Base-by-base conservation (phyloP, 92 coral and sea anemone species). In the Palythoa grandis region DNA sequence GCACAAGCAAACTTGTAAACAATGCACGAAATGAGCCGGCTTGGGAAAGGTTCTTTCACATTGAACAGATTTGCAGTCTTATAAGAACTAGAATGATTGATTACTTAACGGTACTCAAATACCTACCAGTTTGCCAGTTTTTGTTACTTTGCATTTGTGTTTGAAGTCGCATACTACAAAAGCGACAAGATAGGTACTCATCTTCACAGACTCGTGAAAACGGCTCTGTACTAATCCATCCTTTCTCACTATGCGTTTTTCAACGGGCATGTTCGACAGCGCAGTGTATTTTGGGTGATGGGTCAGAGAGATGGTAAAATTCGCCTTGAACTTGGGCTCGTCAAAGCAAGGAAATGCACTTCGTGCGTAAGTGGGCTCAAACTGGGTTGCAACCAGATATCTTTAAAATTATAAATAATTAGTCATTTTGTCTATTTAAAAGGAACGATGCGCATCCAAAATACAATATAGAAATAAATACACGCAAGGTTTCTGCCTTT, bases 181-280 rank as follows among this genome's bases (percentile, higher is more conserved):
- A 72, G 98, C 96, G 37, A 96, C 95, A 11, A 96, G 92, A 85
- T 96, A 96, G 3, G 98, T 96, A 84, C 95, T 92, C 98, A 96
- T 96, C 73, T 87, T 90, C 14, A 92, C 93, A 8, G 89, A 87
- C 66, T 89, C 82, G 16, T 87, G 47, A 70, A 92, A 96, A 12
- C 53, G 92, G 54, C 91, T 92, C 53, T 87, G 88, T 25, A 83
- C 84, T 56, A 76, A 84, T 7, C 92, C 98, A 48, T 91, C 90
- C 6, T 61, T 82, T 52, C 74, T 52, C 3, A 50, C 76, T 47
- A 67, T 87, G 35, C 91, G 85, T 39, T 89, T 76, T 77, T 83
- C 65, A 40, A 89, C 35, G 1, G 98, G 98, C 98, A 95, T 95
- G 91, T 95, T 95, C 2, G 98, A 95, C 57, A 95, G 89, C 5